Evolutionary conservation across 2,113 vertebrate species (phyloP).

Genomic region (Felis catus): F.catus_Fca126_mat1.0 CM031412.1:211209501-211210000

Average conservation of each 20-base stretch:
- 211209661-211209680: not conserved
- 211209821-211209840: not conserved
- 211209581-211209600: not conserved
- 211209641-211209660: not conserved
- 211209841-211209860: not conserved
- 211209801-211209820: not conserved
- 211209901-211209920: conserved; percentile 2
- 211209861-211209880: not conserved
- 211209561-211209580: not conserved
- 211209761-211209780: not conserved
- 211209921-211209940: conserved; percentile 40
- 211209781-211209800: conserved; percentile 2
- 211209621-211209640: not conserved
- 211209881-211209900: not conserved
- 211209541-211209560: not conserved
- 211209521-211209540: not conserved
- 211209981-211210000: not conserved
- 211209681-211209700: not conserved
- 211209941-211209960: not conserved
- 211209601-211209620: not conserved
- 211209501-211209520: not conserved
- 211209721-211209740: not conserved
- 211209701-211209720: not conserved
- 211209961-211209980: conserved; percentile 8
- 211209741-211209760: not conserved